A percentile compares a stretch with the other conserved stretches of the same genome.
Conservation (phyloP, 2,113 vertebrate genomes). For the Eonycteris spelaea region DNA sequence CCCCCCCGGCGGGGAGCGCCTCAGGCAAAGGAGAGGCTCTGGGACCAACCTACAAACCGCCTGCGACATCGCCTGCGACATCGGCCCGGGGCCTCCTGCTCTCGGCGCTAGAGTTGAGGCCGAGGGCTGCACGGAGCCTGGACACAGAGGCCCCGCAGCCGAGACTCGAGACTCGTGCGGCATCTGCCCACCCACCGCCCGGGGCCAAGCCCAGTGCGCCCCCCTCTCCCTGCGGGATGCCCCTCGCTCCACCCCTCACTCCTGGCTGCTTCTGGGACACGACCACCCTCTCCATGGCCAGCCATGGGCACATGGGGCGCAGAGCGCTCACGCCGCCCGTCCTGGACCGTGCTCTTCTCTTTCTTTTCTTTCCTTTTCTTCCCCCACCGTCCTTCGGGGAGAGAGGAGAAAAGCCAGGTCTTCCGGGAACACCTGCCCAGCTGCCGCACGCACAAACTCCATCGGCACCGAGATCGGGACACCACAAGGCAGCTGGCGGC, state of each 20-base stretch:
- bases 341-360: neutral
- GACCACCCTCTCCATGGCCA: neutral
- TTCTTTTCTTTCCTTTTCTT: neutral
- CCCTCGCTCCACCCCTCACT: neutral
- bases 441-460: neutral
- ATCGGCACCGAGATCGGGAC: neutral
- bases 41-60: no score
- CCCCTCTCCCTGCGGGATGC: neutral
- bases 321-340: neutral
- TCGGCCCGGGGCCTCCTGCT: neutral
- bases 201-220: neutral
- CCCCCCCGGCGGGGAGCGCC: no score
- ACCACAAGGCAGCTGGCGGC: neutral
- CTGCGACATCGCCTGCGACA: neutral
- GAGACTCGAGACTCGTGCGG: no score
- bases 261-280: neutral
- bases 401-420: neutral
- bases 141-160: neutral
- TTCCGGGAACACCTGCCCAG: neutral
- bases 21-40: fast-evolving
- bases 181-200: neutral
- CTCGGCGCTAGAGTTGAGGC: neutral
- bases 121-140: fast-evolving
- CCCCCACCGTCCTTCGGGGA: neutral
- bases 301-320: neutral